Percentiles rank a stretch among this genome's conserved stretches.
These are phyloP conservation scores for Mythimna pallens DNA, from an alignment of 2,888 invertebrate genomes.

Conservation along the genomic window DNA sequence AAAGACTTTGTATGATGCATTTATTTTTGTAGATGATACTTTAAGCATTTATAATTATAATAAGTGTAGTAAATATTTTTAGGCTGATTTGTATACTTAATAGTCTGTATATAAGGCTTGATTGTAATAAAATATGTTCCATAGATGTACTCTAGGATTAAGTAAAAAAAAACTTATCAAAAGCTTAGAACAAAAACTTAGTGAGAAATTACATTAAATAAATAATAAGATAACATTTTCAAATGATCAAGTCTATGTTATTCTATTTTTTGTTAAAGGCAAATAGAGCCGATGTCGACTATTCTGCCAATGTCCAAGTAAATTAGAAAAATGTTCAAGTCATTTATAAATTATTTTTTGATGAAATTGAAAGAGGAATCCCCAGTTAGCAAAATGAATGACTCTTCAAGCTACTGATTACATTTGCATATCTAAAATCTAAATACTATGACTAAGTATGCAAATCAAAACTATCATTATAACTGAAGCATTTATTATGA, in stretches of 20 bases:
- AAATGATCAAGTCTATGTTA: not conserved
- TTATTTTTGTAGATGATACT: not conserved
- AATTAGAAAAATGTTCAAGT: too few species aligned
- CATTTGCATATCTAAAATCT: constrained; percentile 35
- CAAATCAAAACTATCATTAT: constrained; percentile 30
- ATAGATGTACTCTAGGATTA: too few species aligned
- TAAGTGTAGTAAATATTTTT: not conserved
- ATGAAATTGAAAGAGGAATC: constrained; percentile 10
- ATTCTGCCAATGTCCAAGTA: too few species aligned
- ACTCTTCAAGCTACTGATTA: constrained; percentile 26
- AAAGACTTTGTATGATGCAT: not conserved
- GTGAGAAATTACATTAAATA: not conserved
- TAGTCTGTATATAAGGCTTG: too few species aligned
- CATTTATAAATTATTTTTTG: not conserved
- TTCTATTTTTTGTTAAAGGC: too few species aligned
- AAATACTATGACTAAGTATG: constrained; percentile 41
- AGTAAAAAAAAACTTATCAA: too few species aligned
- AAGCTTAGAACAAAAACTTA: not conserved
- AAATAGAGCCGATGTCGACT: too few species aligned
- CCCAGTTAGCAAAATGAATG: constrained; percentile 17
- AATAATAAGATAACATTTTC: not conserved
- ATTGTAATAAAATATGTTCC: too few species aligned
- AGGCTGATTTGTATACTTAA: not conserved
- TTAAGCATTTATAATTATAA: not conserved
- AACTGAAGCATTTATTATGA: constrained; percentile 8